Evolutionary conservation across 2,888 invertebrate genomes (phyloP).

Genomic region (Hydriomena furcata): DNA sequence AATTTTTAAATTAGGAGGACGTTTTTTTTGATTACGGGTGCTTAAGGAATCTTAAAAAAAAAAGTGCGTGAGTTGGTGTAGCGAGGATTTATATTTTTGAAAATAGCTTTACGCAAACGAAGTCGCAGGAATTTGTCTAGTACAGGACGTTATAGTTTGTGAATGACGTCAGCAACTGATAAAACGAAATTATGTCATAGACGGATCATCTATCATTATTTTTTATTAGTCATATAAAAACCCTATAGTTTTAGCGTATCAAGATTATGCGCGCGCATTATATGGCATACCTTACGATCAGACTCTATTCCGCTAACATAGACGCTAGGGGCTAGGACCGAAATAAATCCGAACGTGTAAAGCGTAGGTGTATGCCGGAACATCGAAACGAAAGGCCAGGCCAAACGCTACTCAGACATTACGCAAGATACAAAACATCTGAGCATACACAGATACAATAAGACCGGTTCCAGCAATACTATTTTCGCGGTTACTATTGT

Average conservation of each 20-base stretch:
- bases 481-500: conserved; percentile 65
- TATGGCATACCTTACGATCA: conserved; percentile 44
- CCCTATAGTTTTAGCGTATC: conserved; percentile 33
- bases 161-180: conserved; percentile 11
- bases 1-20: too few species aligned
- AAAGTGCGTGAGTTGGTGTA: too few species aligned
- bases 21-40: too few species aligned
- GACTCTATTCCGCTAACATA: conserved; percentile 27
- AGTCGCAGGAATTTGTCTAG: too few species aligned
- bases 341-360: conserved; percentile 63
- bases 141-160: too few species aligned
- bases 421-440: conserved; percentile 58
- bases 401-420: conserved; percentile 50
- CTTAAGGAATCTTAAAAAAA: too few species aligned
- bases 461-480: conserved; percentile 62
- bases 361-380: conserved; percentile 56
- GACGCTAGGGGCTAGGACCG: conserved; percentile 44
- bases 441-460: conserved; percentile 50
- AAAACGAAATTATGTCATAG: conserved; percentile 13
- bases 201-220: conserved; percentile 10
- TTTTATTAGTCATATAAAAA: conserved; percentile 23
- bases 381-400: conserved; percentile 56
- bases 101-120: too few species aligned
- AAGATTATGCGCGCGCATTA: conserved; percentile 44
- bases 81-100: too few species aligned